Evolutionary conservation across 2,888 invertebrate species (phyloP).

Genomic region (Monopis laevigella): DNA sequence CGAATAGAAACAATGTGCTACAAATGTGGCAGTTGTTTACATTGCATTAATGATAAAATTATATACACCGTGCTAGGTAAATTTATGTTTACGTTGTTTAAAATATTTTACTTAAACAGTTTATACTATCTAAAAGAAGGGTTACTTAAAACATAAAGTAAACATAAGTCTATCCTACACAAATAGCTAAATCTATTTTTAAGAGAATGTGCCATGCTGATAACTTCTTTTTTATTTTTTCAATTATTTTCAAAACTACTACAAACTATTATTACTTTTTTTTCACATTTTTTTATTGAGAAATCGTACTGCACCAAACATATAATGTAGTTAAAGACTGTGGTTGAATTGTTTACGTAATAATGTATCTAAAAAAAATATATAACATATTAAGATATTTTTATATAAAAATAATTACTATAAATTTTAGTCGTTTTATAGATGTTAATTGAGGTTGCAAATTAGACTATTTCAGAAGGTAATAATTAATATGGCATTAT

Average conservation of each 20-base stretch:
- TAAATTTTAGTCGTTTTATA: no score
- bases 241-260: constrained; percentile 53
- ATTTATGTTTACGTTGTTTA: constrained; percentile 50
- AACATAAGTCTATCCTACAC: constrained; percentile 49
- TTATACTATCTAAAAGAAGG: not conserved
- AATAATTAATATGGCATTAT: no score
- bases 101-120: not conserved
- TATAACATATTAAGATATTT: no score
- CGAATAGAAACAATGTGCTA: not conserved
- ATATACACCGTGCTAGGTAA: constrained; percentile 41
- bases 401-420: no score
- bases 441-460: no score
- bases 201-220: constrained; percentile 66
- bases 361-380: no score
- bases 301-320: constrained; percentile 10
- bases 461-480: no score
- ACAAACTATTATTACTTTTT: constrained; percentile 34
- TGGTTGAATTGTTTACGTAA: no score
- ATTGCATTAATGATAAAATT: constrained; percentile 37
- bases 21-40: constrained; percentile 54
- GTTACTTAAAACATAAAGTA: constrained; percentile 20
- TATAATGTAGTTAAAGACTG: no score
- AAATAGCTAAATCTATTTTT: constrained; percentile 54
- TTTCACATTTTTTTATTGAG: constrained; percentile 31
- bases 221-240: constrained; percentile 57